Conservation (phyloP, 2,113 vertebrate genomes). For the Xenopus borealis region DNA sequence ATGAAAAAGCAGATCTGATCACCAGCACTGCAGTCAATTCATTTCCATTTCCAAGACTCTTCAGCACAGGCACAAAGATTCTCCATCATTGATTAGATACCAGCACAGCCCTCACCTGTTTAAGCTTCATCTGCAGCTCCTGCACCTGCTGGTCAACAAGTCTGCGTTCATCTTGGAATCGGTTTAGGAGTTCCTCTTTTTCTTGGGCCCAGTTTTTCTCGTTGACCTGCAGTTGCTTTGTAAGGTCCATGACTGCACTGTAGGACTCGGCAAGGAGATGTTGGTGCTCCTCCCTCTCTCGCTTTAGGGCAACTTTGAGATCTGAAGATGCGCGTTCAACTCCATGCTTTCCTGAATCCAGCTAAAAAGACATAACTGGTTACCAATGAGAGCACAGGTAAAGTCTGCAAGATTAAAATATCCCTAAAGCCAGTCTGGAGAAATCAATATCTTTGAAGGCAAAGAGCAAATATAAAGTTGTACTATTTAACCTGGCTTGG, state of each 20-base stretch:
- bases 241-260: slow-evolving; percentile 92
- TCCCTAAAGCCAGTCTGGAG: not conserved
- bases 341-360: slow-evolving; percentile 80
- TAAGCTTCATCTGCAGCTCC: slow-evolving; percentile 78
- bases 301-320: slow-evolving; percentile 83
- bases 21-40: too few relatives aligned
- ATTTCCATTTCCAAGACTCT: not conserved
- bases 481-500: too few relatives aligned
- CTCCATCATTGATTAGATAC: not conserved
- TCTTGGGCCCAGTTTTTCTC: slow-evolving; percentile 95
- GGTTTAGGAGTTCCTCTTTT: slow-evolving; percentile 87
- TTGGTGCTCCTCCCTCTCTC: slow-evolving; percentile 91
- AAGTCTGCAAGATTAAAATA: not conserved
- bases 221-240: slow-evolving; percentile 89
- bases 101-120: slow-evolving; percentile 63
- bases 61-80: not conserved
- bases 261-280: slow-evolving; percentile 94
- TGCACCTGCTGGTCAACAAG: slow-evolving; percentile 84
- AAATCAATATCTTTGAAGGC: not conserved
- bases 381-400: not conserved
- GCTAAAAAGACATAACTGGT: slow-evolving; percentile 54
- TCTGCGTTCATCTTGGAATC: slow-evolving; percentile 85
- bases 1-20: too few relatives aligned
- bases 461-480: too few relatives aligned
- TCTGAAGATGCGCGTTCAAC: slow-evolving; percentile 70